Percentiles rank a stretch among this genome's conserved stretches.
Evolutionary conservation across 2,888 invertebrate genomes (phyloP).

Genomic region (Drosophila hamatofila): DNA sequence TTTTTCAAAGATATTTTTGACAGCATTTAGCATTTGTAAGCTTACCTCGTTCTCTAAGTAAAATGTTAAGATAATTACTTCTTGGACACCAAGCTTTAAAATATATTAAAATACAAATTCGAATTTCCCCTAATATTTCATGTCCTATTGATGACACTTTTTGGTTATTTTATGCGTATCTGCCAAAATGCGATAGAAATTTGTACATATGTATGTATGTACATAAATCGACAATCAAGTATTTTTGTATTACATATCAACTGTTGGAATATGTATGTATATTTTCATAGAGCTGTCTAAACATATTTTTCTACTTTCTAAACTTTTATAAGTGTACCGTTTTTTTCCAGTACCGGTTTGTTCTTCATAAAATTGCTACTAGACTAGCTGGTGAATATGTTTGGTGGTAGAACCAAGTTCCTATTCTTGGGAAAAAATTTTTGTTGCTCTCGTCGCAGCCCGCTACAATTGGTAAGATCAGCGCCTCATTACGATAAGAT

Average conservation of each 20-base stretch:
- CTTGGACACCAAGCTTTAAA: too few species aligned
- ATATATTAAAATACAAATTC: too few species aligned
- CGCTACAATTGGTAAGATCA: conserved; percentile 4
- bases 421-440: background rate
- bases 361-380: background rate
- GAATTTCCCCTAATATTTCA: background rate
- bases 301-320: background rate
- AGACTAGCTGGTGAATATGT: background rate
- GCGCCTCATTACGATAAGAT: background rate
- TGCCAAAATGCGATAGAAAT: background rate
- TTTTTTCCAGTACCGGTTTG: background rate
- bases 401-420: background rate
- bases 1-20: too few species aligned
- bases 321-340: background rate
- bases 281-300: background rate
- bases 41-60: too few species aligned
- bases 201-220: too few species aligned
- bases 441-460: background rate
- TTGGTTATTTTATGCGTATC: background rate
- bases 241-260: background rate
- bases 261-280: background rate
- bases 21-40: too few species aligned
- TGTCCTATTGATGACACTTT: background rate
- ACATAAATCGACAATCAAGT: background rate
- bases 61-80: too few species aligned